phyloP scores from a whole-genome alignment of 2,113 vertebrate species.

The Chaenocephalus aceratus region DNA sequence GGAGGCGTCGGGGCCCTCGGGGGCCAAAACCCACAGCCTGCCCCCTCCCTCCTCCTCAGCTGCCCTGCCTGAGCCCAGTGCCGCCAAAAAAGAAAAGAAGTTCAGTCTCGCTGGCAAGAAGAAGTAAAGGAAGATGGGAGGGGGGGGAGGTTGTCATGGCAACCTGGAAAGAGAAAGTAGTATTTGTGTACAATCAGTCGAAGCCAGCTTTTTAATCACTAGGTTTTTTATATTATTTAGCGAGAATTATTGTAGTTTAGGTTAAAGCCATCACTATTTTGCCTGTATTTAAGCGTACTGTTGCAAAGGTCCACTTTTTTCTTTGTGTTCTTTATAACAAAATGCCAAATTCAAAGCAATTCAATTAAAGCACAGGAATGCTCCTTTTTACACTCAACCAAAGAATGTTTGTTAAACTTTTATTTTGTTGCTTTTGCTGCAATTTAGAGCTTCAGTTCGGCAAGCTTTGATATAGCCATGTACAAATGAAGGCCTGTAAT shows the following conservation, averaged over 20 bases:
- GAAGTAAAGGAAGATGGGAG: conserved; percentile 83
- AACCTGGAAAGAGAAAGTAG: conserved; percentile 60
- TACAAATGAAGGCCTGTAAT: conserved; percentile 55
- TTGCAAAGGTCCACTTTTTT: conserved; percentile 62
- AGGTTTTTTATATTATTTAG: conserved; percentile 78
- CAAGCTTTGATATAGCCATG: conserved; percentile 72
- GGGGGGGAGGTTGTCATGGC: conserved; percentile 36
- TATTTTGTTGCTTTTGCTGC: conserved; percentile 49
- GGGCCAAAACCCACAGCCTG: conserved; percentile 87
- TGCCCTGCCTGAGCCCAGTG: conserved; percentile 81
- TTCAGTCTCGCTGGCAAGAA: conserved; percentile 95
- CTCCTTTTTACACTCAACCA: conserved; percentile 83
- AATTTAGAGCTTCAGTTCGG: conserved; percentile 44
- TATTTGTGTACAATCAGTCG: conserved; percentile 67
- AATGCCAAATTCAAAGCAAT: conserved; percentile 70
- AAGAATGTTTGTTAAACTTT: conserved; percentile 78
- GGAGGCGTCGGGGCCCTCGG: conserved; percentile 82
- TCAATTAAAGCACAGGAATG: conserved; percentile 83
- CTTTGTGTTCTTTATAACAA: conserved; percentile 64
- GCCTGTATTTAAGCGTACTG: conserved; percentile 80
- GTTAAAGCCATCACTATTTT: conserved; percentile 65
- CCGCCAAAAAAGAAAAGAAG: conserved; percentile 95
- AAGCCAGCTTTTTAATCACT: conserved; percentile 67
- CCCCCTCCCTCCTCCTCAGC: conserved; percentile 84
- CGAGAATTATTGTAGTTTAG: conserved; percentile 71